Evolutionary conservation across 1,140 invertebrate genomes (phyloP).

Genomic region (Ceratosolen solmsi): DNA sequence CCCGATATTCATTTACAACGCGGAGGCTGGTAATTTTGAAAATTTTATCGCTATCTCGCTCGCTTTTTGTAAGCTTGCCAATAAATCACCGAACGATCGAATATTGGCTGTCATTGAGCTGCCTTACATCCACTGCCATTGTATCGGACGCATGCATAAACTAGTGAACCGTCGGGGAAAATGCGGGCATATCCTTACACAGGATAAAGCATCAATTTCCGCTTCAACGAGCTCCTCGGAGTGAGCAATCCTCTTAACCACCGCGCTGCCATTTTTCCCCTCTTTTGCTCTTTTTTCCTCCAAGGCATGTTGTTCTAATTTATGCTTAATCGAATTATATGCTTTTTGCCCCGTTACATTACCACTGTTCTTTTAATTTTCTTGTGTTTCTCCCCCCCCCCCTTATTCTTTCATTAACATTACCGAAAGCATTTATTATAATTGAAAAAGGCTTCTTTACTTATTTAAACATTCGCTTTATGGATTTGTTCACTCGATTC

Average conservation of each 20-base stretch:
- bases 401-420: too few species aligned
- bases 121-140: neutral
- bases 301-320: neutral
- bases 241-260: slow-evolving; percentile 41
- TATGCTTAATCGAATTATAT: slow-evolving; percentile 9
- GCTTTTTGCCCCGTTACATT: neutral
- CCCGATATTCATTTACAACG: too few species aligned
- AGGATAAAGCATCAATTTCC: slow-evolving; percentile 41
- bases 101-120: neutral
- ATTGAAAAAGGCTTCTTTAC: too few species aligned
- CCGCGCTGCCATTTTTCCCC: slow-evolving; percentile 4
- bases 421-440: too few species aligned
- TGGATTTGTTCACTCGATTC: too few species aligned
- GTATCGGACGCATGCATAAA: neutral
- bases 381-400: too few species aligned
- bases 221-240: slow-evolving; percentile 22
- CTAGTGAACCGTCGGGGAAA: slow-evolving; percentile 17
- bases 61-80: too few species aligned
- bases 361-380: neutral
- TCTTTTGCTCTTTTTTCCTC: slow-evolving; percentile 14
- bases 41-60: too few species aligned
- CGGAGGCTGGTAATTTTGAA: too few species aligned
- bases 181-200: slow-evolving; percentile 24
- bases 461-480: too few species aligned
- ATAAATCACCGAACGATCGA: neutral